Conservation (phyloP, 2,888 invertebrate species). For the Drosophila hamatofila region DNA sequence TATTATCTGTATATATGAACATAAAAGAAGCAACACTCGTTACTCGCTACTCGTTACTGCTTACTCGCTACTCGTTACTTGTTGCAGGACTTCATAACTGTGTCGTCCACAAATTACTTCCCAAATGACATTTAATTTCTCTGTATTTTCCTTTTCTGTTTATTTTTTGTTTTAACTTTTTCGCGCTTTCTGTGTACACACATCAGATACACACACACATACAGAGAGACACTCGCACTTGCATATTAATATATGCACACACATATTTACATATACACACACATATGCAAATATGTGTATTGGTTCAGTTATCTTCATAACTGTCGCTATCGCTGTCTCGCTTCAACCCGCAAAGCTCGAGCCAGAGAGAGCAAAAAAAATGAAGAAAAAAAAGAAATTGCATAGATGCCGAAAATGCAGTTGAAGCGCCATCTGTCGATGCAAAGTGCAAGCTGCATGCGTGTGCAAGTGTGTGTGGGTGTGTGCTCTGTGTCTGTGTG, state of each 20-base stretch:
- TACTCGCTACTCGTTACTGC: neutral
- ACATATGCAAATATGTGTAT: constrained; percentile 2
- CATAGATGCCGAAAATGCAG: constrained; percentile 40
- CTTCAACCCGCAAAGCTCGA: constrained; percentile 3
- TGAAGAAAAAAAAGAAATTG: neutral
- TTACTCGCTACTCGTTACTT: neutral
- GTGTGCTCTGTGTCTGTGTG: constrained; percentile 28
- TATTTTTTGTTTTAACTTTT: neutral
- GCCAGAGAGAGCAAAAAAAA: neutral
- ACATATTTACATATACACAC: neutral
- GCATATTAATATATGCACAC: neutral
- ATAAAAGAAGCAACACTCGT: neutral
- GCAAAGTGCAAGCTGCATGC: constrained; percentile 49
- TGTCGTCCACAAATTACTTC: neutral
- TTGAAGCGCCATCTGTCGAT: constrained; percentile 58
- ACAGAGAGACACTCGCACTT: neutral
- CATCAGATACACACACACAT: neutral
- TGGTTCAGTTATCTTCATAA: constrained; percentile 8
- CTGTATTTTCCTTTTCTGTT: neutral
- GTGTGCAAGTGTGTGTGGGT: constrained; percentile 15
- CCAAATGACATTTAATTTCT: neutral
- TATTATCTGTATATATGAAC: too few species aligned
- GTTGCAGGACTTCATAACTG: neutral
- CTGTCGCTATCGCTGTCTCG: constrained; percentile 32
- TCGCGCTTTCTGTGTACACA: constrained; percentile 35